These are phyloP conservation scores for Myotis brandtii DNA, from an alignment of 2,113 vertebrate species.

Conservation along the genomic window DNA sequence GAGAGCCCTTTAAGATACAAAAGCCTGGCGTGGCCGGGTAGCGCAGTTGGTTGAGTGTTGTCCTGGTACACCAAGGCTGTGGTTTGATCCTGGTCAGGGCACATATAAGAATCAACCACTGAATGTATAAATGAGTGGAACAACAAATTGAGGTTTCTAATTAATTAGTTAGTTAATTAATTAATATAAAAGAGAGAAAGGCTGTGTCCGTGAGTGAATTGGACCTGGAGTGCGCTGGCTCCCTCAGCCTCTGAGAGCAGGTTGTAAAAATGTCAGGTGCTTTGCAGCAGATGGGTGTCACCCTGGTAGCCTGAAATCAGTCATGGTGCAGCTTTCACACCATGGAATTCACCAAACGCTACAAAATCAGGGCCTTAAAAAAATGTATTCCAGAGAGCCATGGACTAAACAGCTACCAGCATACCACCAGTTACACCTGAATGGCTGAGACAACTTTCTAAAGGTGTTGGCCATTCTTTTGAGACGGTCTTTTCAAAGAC, in stretches of 20 bases:
- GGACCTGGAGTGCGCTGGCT: background rate
- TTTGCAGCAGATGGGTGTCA: background rate
- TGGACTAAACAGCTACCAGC: background rate
- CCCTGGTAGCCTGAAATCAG: background rate
- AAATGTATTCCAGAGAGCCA: background rate
- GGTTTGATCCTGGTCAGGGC: no score
- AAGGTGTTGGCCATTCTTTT: background rate
- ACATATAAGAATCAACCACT: no score
- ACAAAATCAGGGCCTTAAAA: no score
- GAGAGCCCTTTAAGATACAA: background rate
- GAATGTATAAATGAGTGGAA: no score
- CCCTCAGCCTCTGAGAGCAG: background rate
- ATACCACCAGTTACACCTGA: background rate
- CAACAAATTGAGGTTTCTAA: no score
- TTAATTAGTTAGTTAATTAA: no score
- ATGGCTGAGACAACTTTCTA: background rate
- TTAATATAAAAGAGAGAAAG: background rate
- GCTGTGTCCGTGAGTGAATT: fast-evolving
- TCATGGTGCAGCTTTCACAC: background rate
- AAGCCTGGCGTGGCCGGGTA: no score
- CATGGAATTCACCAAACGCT: background rate
- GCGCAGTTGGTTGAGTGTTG: no score
- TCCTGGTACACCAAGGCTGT: no score
- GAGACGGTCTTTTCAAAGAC: background rate
- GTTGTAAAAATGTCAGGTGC: background rate